These are phyloP conservation scores for Rhizomys pruinosus DNA, from an alignment of 2,113 vertebrate species.

Conservation along the genomic window DNA sequence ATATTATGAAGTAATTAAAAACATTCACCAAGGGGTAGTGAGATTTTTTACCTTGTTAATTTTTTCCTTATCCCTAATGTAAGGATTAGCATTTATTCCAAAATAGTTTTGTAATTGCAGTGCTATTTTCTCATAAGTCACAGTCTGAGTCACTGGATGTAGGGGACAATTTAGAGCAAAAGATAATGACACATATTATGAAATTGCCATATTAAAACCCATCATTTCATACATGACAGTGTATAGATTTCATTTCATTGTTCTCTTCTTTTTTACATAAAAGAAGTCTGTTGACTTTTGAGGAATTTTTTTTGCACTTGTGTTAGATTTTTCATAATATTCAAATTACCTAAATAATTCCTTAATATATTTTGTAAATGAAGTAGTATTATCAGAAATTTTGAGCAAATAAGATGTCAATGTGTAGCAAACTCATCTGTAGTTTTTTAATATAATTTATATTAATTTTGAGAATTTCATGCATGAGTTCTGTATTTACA, in stretches of 20 bases:
- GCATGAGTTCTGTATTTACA: no score
- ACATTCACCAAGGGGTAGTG: constrained; percentile 70
- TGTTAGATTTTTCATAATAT: neutral
- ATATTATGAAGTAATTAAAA: constrained; percentile 81
- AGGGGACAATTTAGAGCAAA: neutral
- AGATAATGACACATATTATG: neutral
- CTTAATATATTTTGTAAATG: neutral
- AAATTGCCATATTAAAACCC: neutral
- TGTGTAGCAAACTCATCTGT: neutral
- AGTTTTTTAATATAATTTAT: no score
- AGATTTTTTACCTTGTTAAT: constrained; percentile 76
- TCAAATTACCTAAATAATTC: neutral
- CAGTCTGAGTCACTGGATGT: no score
- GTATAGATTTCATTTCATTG: constrained; percentile 63
- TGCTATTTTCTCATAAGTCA: neutral
- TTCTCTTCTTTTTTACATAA: neutral
- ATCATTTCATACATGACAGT: neutral
- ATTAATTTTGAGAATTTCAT: no score
- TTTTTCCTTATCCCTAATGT: constrained; percentile 80
- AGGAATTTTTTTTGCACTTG: no score
- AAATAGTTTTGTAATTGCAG: constrained; percentile 45
- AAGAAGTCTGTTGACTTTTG: constrained; percentile 12
- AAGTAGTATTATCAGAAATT: neutral
- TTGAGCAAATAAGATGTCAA: neutral
- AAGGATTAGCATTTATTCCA: constrained; percentile 75